phyloP scores from a whole-genome alignment of 2,888 invertebrate species.

The Drosophila mulleri region DNA sequence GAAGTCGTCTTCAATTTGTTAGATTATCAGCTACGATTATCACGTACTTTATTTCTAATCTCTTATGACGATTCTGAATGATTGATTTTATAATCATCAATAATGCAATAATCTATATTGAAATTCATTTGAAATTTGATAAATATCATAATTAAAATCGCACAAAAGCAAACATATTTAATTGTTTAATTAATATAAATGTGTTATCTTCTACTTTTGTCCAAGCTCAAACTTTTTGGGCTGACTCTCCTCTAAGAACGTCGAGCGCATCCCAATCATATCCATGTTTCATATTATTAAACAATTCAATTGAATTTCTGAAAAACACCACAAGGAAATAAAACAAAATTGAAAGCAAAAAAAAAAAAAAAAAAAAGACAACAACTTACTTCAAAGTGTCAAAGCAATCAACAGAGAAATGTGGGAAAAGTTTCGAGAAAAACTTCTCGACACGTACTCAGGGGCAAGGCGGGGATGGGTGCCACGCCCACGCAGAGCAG shows the following conservation, averaged over 20 bases:
- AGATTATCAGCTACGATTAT: too few relatives aligned
- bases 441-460: conserved; percentile 70
- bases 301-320: conserved; percentile 70
- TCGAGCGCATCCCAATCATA: conserved; percentile 59
- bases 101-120: too few relatives aligned
- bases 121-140: not conserved
- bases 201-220: not conserved
- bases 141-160: not conserved
- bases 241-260: conserved; percentile 11
- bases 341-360: conserved; percentile 23
- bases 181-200: not conserved
- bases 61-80: too few relatives aligned
- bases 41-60: too few relatives aligned
- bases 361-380: conserved; percentile 4
- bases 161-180: not conserved
- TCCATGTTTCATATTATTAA: conserved; percentile 62
- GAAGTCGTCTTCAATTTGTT: not conserved
- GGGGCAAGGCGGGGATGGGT: conserved; percentile 7
- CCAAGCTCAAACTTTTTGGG: not conserved
- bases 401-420: conserved; percentile 71
- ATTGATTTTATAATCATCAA: too few relatives aligned
- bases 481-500: conserved; percentile 42
- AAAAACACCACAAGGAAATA: conserved; percentile 20
- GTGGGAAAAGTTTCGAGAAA: conserved; percentile 62
- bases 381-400: conserved; percentile 70